These are phyloP conservation scores for Catharus fuscescens DNA, from an alignment of 2,113 vertebrate species.

Conservation along the genomic window DNA sequence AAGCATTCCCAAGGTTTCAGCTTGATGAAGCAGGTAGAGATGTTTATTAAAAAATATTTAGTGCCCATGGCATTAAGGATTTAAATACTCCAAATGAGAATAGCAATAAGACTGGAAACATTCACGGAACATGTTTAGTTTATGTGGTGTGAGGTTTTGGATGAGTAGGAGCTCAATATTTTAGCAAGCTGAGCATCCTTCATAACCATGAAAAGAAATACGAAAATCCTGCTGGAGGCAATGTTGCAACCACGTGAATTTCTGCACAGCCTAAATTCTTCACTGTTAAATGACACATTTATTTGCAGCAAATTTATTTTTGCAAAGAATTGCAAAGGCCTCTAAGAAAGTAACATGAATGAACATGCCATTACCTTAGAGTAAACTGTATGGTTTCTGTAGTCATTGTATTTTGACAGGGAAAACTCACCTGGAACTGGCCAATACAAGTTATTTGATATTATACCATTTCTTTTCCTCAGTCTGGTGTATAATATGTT, in stretches of 20 bases:
- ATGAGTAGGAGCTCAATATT: rapidly evolving
- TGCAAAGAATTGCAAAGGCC: neutral
- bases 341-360: neutral
- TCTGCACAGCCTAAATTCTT: neutral
- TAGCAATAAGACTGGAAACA: neutral
- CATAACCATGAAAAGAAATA: neutral
- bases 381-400: neutral
- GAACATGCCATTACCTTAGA: neutral
- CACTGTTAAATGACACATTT: neutral
- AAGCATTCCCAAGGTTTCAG: rapidly evolving
- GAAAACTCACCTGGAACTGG: neutral
- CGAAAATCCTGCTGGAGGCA: neutral
- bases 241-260: neutral
- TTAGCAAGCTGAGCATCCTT: neutral
- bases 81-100: neutral
- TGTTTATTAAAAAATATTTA: neutral
- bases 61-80: neutral
- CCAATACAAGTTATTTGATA: neutral
- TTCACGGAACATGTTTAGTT: neutral
- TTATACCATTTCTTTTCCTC: neutral
- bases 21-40: neutral
- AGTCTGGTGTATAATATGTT: neutral
- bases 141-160: neutral
- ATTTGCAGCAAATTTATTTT: neutral
- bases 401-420: neutral